A percentile compares a stretch with the other conserved stretches of the same genome.
These are phyloP conservation scores for Brachionus rotundiformis DNA, from an alignment of 1,140 invertebrate genomes.

Conservation along the genomic window DNA sequence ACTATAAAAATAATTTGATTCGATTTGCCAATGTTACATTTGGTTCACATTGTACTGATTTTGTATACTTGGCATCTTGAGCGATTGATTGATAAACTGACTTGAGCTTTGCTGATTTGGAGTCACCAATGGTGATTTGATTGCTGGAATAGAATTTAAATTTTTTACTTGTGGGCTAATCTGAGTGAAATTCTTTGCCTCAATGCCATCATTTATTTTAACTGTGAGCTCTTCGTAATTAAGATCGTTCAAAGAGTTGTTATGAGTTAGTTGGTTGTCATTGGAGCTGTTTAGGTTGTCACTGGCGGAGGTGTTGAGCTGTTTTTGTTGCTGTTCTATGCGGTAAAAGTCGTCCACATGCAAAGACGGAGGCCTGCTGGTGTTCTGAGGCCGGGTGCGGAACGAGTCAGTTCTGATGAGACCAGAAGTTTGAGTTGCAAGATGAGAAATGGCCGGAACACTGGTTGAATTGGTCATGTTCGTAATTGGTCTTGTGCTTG, in stretches of 20 bases:
- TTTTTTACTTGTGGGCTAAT: conserved; percentile 15
- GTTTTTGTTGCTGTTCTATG: conserved; percentile 42
- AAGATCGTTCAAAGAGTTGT: background rate
- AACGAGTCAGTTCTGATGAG: conserved; percentile 18
- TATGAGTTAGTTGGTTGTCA: background rate
- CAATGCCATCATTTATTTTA: background rate
- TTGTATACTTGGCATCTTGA: background rate
- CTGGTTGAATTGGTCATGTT: background rate
- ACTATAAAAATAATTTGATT: no score
- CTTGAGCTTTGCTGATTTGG: background rate
- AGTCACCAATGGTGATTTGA: background rate
- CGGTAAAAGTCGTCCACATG: conserved; percentile 52
- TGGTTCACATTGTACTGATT: background rate
- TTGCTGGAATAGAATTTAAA: background rate
- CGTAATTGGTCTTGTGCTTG: background rate
- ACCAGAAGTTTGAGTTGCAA: background rate
- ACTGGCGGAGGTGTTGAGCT: background rate
- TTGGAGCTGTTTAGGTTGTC: background rate
- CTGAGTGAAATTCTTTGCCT: background rate
- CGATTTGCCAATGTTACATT: no score
- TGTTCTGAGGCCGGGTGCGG: conserved; percentile 11
- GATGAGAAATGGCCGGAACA: background rate
- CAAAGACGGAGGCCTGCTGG: conserved; percentile 51
- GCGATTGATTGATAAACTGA: background rate
- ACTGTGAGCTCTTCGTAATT: conserved; percentile 1